phyloP scores from a whole-genome alignment of 2,113 vertebrate species.

The Fulmarus glacialis region DNA sequence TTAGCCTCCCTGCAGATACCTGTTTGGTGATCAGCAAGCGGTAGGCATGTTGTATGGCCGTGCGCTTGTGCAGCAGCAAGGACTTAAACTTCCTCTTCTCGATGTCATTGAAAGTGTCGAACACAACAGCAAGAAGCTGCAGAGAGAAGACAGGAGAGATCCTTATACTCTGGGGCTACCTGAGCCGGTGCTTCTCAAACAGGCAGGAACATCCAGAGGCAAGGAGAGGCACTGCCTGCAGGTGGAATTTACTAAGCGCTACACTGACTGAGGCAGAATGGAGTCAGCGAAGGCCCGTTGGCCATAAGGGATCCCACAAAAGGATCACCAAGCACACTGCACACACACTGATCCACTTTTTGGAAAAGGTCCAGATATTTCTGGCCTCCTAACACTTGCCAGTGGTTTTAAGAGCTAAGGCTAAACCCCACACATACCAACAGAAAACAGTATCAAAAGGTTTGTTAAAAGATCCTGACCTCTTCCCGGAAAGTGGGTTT shows the following conservation, averaged over 20 bases:
- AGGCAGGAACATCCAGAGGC: background rate
- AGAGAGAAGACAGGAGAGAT: background rate
- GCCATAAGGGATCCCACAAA: background rate
- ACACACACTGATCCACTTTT: background rate
- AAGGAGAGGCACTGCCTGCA: background rate
- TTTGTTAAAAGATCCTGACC: background rate
- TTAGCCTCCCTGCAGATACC: constrained; percentile 68
- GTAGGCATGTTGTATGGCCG: constrained; percentile 91
- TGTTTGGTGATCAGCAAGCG: constrained; percentile 86
- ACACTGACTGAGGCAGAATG: rapidly evolving
- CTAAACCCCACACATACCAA: background rate
- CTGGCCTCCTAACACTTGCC: background rate
- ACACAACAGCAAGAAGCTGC: constrained; percentile 95
- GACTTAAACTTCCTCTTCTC: constrained; percentile 99
- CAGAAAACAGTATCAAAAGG: background rate
- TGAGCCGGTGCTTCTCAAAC: background rate
- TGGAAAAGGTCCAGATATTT: background rate
- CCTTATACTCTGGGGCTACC: background rate
- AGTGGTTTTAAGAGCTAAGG: background rate
- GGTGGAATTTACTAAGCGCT: background rate
- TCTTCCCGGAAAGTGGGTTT: background rate
- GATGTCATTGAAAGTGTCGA: constrained; percentile 96
- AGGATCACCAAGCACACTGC: background rate
- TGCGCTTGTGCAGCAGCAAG: constrained; percentile 92
- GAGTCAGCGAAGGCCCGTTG: rapidly evolving